Evolutionary conservation across 2,113 vertebrate species (phyloP), one percentile per base, ranked within the genome.

Genomic region (Okapia johnstoni): DNA sequence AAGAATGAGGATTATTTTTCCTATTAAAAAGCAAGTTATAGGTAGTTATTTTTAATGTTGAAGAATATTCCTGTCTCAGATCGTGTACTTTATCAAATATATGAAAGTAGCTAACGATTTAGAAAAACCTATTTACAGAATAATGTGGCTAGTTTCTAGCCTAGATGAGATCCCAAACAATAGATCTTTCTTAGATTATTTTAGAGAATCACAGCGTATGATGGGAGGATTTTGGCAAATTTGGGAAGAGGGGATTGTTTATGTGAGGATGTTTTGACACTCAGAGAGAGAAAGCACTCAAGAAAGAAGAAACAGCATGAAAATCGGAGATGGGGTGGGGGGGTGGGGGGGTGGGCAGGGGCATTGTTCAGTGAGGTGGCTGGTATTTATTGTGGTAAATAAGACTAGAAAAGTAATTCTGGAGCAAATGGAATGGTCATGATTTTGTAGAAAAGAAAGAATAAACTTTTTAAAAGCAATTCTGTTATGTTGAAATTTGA

Each of bases 1-100:
- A 96, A 94, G 85, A 98, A 91, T 97, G 57, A 77, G 95, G 89
- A 84, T 93, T 93, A 97, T 97, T 98, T 96, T 97, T 96, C 46
- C 57, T 43, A 80, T 98, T 97, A 93, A 93, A 96, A 97, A 95
- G 43, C 50, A 97, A 70, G 3, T 15, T 94, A 6, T 83, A 50
- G 57, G 85, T 96, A 85, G 61, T 95, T 98, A 92, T 97, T 96
- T 97, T 11, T 95, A 98, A 96, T 95, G 81, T 46, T 90, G 50
- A 94, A 96, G 66, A 84, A 40, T 87, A 52, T 73, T 84, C 50
- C 52, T 96, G 26, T 79, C 36, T 96, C 88, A 88, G 61, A 93
- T 92, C 79, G 54, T 93, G 15, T 58, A 80, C 23, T 90, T 92
- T 92, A 43, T 94, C 33, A 80, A 94, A 88, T 58, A 21, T 33